Evolutionary conservation across 2,797 vertebrate species (phyloP).

Genomic region (Sebastolobus altivelis): DNA sequence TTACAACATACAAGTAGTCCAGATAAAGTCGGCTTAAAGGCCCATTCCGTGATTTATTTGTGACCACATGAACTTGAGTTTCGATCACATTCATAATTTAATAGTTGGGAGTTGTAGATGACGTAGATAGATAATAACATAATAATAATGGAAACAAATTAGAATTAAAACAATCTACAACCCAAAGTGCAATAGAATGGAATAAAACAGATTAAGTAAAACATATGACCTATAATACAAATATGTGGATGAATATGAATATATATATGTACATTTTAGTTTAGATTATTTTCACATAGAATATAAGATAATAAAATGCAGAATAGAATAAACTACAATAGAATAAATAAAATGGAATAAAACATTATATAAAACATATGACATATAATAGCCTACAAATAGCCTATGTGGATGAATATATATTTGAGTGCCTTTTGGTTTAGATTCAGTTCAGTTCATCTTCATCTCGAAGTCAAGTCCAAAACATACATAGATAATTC

Average conservation of each 20-base stretch:
- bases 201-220: neutral
- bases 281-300: neutral
- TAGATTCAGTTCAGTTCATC: no score
- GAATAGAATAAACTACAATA: neutral
- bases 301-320: neutral
- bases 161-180: neutral
- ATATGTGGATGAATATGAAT: neutral
- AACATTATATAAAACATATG: no score
- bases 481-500: no score
- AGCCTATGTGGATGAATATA: neutral
- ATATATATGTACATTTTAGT: neutral
- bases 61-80: neutral
- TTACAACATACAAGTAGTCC: neutral
- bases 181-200: neutral
- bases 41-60: neutral
- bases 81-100: no score
- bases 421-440: neutral
- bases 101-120: no score
- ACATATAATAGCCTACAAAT: neutral
- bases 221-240: neutral
- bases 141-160: no score
- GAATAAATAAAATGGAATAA: neutral
- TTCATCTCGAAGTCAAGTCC: no score
- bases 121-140: no score
- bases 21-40: neutral